Percentiles rank a stretch among this genome's conserved stretches.
Conservation (phyloP, 2,797 vertebrate species). For the Sebastes alutus region DNA sequence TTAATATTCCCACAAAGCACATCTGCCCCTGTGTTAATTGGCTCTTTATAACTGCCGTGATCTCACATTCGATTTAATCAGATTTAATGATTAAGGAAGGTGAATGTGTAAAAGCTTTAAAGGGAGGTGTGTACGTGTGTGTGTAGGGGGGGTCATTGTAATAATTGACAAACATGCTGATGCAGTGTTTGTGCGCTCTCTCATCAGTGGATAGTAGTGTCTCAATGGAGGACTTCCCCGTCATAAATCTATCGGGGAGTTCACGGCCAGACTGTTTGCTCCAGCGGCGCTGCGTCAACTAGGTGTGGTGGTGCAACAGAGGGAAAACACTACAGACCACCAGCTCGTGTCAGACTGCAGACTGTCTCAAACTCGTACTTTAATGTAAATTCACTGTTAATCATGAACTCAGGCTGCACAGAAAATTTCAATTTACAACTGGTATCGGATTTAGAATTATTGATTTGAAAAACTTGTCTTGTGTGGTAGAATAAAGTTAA, state of each 20-base stretch:
- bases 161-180: conserved; percentile 66
- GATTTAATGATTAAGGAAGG: conserved; percentile 63
- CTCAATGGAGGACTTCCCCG: conserved; percentile 39
- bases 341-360: neutral
- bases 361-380: neutral
- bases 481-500: neutral
- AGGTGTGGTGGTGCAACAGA: neutral
- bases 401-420: neutral
- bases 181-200: conserved; percentile 53
- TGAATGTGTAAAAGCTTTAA: conserved; percentile 52
- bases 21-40: conserved; percentile 67
- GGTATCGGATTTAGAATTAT: neutral
- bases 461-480: neutral
- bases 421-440: conserved; percentile 19
- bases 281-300: neutral
- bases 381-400: neutral
- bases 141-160: conserved; percentile 21
- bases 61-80: conserved; percentile 69
- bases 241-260: conserved; percentile 49
- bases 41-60: conserved; percentile 55
- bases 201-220: conserved; percentile 55
- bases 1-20: conserved; percentile 62
- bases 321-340: conserved; percentile 10
- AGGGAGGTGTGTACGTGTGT: conserved; percentile 7
- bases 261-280: conserved; percentile 14